Evolutionary conservation across 2,888 invertebrate genomes (phyloP), one percentile per base, ranked within the genome.

Genomic region (Linnaemya vulpina): DNA sequence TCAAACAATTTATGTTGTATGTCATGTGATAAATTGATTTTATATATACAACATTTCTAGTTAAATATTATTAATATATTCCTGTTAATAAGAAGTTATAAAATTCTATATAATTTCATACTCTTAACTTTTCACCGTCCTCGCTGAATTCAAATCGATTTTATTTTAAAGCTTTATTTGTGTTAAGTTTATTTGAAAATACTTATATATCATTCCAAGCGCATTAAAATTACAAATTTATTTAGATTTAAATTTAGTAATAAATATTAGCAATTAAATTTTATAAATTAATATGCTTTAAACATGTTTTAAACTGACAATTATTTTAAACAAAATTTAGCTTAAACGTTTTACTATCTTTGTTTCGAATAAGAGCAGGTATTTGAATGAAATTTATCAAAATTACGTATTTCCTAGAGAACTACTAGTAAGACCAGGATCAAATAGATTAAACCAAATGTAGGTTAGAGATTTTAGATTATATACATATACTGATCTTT

Each of bases 11-110:
- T 74, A 65, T 71, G 76, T 77, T 82, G 71, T 71, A 49, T 71
- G 30, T 76, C 71, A 63, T 82, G 82, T 82, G 82, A 82, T 82
- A 82, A 65, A 76, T 51, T 77, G 71, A 71, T 58, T 67, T 82
- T 65, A 65, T 71, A 63, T 70, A 70, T 60, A 46, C 30, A 71
- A 40, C 11, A 55, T 38, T 49, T 70, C n/a, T 77, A 82, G 82
- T 82, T 67, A 80, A 74, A 60, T 82, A 77, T 71, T 71, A 13
- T 49, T 65, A 43, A 43, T 43, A 25, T 38, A 35, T 55, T 60
- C 17, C 38, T 60, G 60, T 60, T 60, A 51, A 55, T 49, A 17
- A 10, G 25, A 75, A 53, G 0, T 46, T 20, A 49, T 8, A 46
- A 46, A 63, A 22, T 46, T 35, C 51, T 40, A n/a, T 51, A 60